phyloP scores from a whole-genome alignment of 2,113 vertebrate genomes.

The Semicossyphus pulcher region DNA sequence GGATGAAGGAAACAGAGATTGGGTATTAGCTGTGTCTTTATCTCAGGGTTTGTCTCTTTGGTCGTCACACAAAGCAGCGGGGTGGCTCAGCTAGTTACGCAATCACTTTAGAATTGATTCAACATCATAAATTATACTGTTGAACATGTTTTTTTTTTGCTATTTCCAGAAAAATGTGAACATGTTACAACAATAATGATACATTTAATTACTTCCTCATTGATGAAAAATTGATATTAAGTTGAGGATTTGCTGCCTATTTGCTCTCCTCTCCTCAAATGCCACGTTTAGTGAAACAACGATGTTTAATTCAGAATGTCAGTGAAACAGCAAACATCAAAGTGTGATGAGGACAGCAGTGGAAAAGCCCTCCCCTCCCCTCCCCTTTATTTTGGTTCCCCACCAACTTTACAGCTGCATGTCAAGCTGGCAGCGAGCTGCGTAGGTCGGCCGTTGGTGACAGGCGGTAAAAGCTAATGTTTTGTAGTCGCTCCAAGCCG shows the following conservation, averaged over 20 bases:
- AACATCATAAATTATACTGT: neutral
- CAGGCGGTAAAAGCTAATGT: conserved; percentile 53
- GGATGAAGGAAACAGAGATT: conserved; percentile 44
- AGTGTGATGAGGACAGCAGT: conserved; percentile 35
- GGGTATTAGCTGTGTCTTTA: conserved; percentile 33
- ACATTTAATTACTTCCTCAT: neutral
- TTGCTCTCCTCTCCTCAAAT: neutral
- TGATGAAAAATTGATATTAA: too few species aligned
- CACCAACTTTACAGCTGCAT: conserved; percentile 68
- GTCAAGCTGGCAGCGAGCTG: conserved; percentile 58
- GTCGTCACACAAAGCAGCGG: conserved; percentile 17
- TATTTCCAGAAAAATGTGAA: neutral
- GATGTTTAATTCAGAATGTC: conserved; percentile 27
- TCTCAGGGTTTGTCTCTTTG: conserved; percentile 28
- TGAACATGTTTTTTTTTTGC: neutral
- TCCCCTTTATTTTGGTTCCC: conserved; percentile 54
- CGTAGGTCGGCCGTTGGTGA: conserved; percentile 41
- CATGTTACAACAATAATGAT: neutral
- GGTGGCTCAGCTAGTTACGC: neutral
- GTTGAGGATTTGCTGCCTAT: too few species aligned
- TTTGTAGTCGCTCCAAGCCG: conserved; percentile 61
- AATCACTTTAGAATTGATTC: neutral
- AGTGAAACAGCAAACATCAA: conserved; percentile 37
- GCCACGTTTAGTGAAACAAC: neutral
- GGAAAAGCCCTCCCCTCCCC: conserved; percentile 31